These are phyloP conservation scores for Pipra filicauda DNA, from an alignment of 2,113 vertebrate species.

Conservation along the genomic window DNA sequence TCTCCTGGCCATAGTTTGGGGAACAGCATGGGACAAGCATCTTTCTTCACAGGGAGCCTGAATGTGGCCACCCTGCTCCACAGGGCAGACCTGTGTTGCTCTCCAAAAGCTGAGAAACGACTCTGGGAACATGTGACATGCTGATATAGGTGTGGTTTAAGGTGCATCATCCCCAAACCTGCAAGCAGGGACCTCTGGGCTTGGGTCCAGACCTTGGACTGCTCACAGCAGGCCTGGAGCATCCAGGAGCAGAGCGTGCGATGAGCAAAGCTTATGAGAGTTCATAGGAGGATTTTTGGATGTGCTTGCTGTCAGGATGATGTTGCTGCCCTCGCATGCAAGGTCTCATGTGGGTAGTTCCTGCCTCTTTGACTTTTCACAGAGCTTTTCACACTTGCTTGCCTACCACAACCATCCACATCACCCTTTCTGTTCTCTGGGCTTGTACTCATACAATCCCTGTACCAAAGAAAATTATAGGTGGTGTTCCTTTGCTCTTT, in stretches of 20 bases:
- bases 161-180: rapidly evolving
- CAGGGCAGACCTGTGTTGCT: rapidly evolving
- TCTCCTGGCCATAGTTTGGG: not conserved
- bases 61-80: rapidly evolving
- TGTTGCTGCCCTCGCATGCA: rapidly evolving
- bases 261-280: not conserved
- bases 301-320: not conserved
- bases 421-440: not conserved
- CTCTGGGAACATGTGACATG: too few relatives aligned
- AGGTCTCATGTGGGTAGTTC: not conserved
- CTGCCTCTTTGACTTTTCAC: not conserved
- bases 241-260: rapidly evolving
- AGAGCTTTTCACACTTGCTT: not conserved
- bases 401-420: not conserved
- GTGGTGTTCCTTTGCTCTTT: not conserved
- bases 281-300: not conserved
- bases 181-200: not conserved
- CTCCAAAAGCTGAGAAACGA: not conserved
- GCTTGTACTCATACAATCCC: not conserved
- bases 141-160: not conserved
- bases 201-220: not conserved
- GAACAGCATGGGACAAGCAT: not conserved
- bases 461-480: not conserved
- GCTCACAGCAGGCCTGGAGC: not conserved
- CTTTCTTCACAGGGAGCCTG: not conserved